A percentile compares a stretch with the other conserved stretches of the same genome.
Conservation (phyloP, 2,797 vertebrate genomes). For the Coilia nasus region DNA sequence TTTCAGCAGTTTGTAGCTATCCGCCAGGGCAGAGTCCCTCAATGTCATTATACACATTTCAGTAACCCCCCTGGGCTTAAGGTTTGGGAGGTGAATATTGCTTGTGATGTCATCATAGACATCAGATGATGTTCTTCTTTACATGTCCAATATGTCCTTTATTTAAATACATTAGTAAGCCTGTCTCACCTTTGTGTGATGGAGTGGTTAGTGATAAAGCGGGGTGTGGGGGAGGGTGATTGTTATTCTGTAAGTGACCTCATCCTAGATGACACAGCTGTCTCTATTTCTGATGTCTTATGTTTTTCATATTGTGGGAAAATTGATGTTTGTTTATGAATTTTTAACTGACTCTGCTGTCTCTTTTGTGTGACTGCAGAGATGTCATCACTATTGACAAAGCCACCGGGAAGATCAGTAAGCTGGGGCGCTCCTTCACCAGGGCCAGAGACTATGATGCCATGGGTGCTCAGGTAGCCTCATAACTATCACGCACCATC, state of each 20-base stretch:
- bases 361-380: conserved; percentile 60
- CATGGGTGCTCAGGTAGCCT: conserved; percentile 90
- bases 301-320: neutral
- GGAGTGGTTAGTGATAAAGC: too few species aligned
- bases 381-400: conserved; percentile 97
- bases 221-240: neutral
- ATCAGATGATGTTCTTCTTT: too few species aligned
- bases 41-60: too few species aligned
- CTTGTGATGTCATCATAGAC: too few species aligned
- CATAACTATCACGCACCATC: neutral
- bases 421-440: conserved; percentile 93
- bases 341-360: neutral
- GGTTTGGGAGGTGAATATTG: too few species aligned
- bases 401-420: conserved; percentile 93
- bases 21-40: too few species aligned
- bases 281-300: neutral
- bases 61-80: too few species aligned
- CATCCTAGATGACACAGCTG: neutral
- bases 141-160: too few species aligned
- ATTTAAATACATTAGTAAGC: too few species aligned
- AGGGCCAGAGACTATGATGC: conserved; percentile 93
- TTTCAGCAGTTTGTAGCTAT: too few species aligned
- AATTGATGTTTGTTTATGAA: neutral
- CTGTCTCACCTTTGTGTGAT: too few species aligned
- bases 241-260: neutral